These are phyloP conservation scores for Xylocopa sonorina DNA, from an alignment of 1,140 invertebrate genomes.

Conservation along the genomic window DNA sequence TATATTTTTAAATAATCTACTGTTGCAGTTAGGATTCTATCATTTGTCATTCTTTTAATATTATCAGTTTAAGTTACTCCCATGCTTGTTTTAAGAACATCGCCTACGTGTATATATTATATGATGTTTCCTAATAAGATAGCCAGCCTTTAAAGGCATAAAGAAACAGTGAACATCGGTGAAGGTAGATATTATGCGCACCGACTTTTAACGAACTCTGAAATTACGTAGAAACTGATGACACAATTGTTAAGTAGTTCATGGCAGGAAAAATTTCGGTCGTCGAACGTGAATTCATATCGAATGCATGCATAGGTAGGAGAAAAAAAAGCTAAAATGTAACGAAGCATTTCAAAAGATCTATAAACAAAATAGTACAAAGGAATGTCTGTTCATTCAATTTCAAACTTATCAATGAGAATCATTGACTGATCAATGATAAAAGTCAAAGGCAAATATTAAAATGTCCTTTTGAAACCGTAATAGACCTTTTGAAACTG, in stretches of 20 bases:
- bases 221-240: slow-evolving; percentile 5
- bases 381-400: not conserved
- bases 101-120: slow-evolving; percentile 12
- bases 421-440: not conserved
- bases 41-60: not conserved
- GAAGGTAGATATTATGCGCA: not conserved
- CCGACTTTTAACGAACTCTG: slow-evolving; percentile 1
- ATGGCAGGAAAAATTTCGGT: not conserved
- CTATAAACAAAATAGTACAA: not conserved
- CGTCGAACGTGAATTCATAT: slow-evolving; percentile 33
- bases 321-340: slow-evolving; percentile 21
- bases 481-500: not conserved
- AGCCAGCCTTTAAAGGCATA: not conserved
- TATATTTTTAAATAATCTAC: not conserved
- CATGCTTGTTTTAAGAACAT: not conserved
- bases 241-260: not conserved
- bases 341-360: slow-evolving; percentile 22
- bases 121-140: not conserved
- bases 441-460: not conserved
- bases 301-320: slow-evolving; percentile 45
- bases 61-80: not conserved
- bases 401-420: too few species aligned
- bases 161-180: not conserved
- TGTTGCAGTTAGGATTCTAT: not conserved
- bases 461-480: not conserved